Conservation (phyloP, 2,113 vertebrate genomes). For the Nycticryphes semicollaris region DNA sequence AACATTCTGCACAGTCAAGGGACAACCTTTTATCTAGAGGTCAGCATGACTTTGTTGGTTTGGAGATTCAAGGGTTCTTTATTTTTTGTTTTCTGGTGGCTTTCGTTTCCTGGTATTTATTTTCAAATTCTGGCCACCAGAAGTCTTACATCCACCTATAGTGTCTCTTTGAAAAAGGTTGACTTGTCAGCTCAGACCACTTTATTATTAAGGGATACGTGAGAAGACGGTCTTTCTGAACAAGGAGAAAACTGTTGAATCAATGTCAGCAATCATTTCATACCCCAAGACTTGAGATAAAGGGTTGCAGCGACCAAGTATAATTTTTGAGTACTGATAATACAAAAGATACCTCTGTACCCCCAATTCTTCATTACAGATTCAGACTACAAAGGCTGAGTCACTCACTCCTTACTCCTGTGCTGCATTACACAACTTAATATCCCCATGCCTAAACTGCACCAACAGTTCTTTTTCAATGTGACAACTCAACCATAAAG, state of each 20-base stretch:
- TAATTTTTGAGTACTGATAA: background rate
- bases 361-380: background rate
- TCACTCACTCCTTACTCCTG: background rate
- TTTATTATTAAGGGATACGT: background rate
- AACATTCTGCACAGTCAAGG: background rate
- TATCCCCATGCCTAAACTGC: background rate
- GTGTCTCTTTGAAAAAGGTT: background rate
- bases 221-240: background rate
- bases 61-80: background rate
- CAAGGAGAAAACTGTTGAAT: background rate
- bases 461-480: background rate
- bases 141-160: background rate
- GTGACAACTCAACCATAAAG: background rate
- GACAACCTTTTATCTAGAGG: background rate
- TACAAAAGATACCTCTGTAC: background rate
- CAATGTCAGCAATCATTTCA: background rate
- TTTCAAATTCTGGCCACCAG: background rate
- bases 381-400: background rate
- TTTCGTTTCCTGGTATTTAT: background rate
- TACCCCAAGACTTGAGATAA: background rate
- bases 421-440: background rate
- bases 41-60: background rate
- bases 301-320: background rate
- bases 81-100: background rate
- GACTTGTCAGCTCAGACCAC: accelerated